Conservation (phyloP, 2,888 invertebrate genomes). For the Epirrhoe alternata region DNA sequence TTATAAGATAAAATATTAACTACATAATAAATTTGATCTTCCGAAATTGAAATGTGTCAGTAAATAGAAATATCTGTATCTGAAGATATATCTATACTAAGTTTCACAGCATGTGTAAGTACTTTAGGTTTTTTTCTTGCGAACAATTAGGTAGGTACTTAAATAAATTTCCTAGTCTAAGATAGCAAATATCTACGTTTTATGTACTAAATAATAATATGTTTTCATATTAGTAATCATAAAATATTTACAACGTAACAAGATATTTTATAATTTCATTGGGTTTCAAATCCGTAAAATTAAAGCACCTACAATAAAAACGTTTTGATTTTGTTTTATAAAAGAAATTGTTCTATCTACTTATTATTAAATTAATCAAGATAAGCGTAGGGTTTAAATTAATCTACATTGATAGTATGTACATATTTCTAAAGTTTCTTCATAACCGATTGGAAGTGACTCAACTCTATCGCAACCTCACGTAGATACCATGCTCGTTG, state of each 20-base stretch:
- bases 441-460: constrained; percentile 60
- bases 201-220: constrained; percentile 1
- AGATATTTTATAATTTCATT: constrained; percentile 46
- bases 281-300: constrained; percentile 43
- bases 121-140: constrained; percentile 29
- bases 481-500: constrained; percentile 66
- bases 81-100: constrained; percentile 29
- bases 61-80: constrained; percentile 14
- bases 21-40: not conserved
- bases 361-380: constrained; percentile 41
- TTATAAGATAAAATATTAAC: constrained; percentile 11
- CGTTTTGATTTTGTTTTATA: constrained; percentile 23
- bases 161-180: constrained; percentile 34
- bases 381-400: constrained; percentile 45
- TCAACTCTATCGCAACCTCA: constrained; percentile 33
- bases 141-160: constrained; percentile 28
- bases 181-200: constrained; percentile 44
- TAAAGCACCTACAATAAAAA: constrained; percentile 44
- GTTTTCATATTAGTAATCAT: constrained; percentile 28
- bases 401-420: constrained; percentile 35
- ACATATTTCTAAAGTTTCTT: constrained; percentile 47
- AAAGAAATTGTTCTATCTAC: constrained; percentile 39
- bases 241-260: constrained; percentile 62
- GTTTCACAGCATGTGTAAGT: constrained; percentile 36
- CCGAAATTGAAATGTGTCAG: constrained; percentile 7